Evolutionary conservation across 2,113 vertebrate genomes (phyloP).

Genomic region (Smithornis capensis): DNA sequence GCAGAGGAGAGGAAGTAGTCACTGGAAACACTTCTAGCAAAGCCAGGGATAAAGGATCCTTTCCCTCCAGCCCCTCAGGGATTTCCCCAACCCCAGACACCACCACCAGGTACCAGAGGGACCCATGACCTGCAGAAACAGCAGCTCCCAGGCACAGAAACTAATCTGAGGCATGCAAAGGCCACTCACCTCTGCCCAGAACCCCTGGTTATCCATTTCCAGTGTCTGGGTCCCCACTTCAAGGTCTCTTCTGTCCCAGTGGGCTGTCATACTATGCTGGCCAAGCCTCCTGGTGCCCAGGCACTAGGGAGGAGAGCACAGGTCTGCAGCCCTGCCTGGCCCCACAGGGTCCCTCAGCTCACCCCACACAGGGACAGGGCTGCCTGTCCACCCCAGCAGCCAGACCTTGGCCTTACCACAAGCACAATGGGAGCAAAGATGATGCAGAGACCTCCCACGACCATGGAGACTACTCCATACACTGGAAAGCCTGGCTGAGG

Average conservation of each 20-base stretch:
- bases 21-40: too few species aligned
- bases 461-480: neutral
- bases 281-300: neutral
- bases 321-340: neutral
- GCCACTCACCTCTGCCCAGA: neutral
- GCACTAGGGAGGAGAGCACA: neutral
- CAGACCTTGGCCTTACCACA: neutral
- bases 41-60: rapidly evolving
- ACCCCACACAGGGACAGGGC: neutral
- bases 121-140: neutral
- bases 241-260: neutral
- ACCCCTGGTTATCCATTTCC: slow-evolving; percentile 45
- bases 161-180: rapidly evolving
- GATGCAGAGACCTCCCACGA: neutral
- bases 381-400: neutral
- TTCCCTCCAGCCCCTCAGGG: too few species aligned
- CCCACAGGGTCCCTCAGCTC: neutral
- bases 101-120: neutral
- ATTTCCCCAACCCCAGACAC: neutral
- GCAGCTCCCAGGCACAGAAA: neutral
- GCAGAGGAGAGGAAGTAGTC: neutral
- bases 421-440: neutral
- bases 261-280: neutral
- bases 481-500: neutral
- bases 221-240: neutral